Conservation (phyloP, 2,888 invertebrate genomes). For the Microplitis manilae region DNA sequence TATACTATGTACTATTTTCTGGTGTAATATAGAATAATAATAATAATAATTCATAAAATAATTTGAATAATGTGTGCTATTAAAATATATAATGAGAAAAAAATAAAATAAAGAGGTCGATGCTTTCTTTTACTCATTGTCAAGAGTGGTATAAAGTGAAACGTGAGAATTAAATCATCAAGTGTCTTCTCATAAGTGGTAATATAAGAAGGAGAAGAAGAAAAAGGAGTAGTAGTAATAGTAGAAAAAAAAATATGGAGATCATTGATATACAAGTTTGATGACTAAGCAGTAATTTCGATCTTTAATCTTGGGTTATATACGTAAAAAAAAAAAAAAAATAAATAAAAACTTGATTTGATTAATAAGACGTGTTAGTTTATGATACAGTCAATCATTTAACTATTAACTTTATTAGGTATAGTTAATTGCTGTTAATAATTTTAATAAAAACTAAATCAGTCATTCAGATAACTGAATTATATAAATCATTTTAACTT, state of each 20-base stretch:
- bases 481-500: constrained; percentile 4
- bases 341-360: not conserved
- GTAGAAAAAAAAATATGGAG: not conserved
- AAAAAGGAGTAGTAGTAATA: not conserved
- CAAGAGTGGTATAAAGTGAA: constrained; percentile 12
- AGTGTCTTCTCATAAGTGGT: constrained; percentile 5
- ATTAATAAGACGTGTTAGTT: constrained; percentile 7
- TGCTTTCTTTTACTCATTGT: constrained; percentile 20
- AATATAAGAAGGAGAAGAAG: not conserved
- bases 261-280: constrained; percentile 27
- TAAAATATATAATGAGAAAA: constrained; percentile 9
- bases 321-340: not conserved
- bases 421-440: not conserved
- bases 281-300: constrained; percentile 29
- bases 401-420: not conserved
- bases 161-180: constrained; percentile 30
- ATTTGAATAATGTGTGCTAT: not conserved
- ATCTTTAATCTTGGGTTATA: not conserved
- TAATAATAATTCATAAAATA: not conserved
- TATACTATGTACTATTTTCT: not conserved
- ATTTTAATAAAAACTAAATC: not conserved
- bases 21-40: not conserved
- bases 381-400: constrained; percentile 19
- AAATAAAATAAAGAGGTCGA: constrained; percentile 4
- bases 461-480: not conserved